A percentile compares a stretch with the other conserved stretches of the same genome.
These are phyloP conservation scores for Drymodes brunneopygia DNA, from an alignment of 2,113 vertebrate species.

Conservation along the genomic window DNA sequence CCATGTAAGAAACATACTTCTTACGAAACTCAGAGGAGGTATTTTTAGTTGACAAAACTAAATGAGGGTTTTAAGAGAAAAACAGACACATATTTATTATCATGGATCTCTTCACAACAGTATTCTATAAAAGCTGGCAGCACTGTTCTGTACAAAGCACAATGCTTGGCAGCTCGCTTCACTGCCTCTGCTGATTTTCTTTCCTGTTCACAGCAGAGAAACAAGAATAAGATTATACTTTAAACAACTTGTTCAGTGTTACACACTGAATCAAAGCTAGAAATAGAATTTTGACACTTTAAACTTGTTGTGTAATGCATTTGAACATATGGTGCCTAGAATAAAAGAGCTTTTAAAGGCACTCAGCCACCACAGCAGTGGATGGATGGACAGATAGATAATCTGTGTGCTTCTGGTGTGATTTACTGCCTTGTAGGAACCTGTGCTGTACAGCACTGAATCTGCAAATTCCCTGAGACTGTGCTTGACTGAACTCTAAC, in stretches of 20 bases:
- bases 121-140: neutral
- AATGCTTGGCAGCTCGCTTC: neutral
- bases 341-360: conserved; percentile 6
- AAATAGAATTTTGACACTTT: conserved; percentile 27
- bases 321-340: neutral
- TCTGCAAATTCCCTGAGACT: neutral
- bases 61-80: neutral
- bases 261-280: neutral
- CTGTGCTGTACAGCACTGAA: neutral
- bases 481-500: neutral
- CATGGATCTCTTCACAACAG: neutral
- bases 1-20: neutral
- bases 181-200: neutral
- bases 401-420: neutral
- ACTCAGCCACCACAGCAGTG: neutral
- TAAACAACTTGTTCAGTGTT: neutral
- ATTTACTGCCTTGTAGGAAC: neutral
- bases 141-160: neutral
- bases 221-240: neutral
- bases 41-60: neutral
- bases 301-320: conserved; percentile 1
- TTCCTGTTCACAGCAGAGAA: neutral
- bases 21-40: neutral
- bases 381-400: neutral
- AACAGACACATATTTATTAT: neutral